A percentile compares a stretch with the other conserved stretches of the same genome.
Conservation (phyloP, 2,113 vertebrate species). For the Oryzias curvinotus region DNA sequence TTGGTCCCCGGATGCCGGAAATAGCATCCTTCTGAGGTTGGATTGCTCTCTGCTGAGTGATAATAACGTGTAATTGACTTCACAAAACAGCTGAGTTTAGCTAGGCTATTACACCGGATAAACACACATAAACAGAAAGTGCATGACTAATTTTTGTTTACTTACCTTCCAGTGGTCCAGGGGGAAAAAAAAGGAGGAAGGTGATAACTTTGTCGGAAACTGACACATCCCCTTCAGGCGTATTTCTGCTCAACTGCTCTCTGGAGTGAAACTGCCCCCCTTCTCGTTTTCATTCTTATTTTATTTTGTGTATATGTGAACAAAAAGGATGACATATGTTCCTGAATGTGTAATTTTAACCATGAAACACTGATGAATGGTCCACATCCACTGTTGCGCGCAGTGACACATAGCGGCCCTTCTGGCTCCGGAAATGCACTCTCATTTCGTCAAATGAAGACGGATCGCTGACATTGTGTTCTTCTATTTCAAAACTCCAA, state of each 20-base stretch:
- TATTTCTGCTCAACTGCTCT: conserved; percentile 43
- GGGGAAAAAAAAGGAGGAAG: conserved; percentile 11
- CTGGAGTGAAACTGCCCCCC: conserved; percentile 8
- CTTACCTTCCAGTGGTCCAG: not conserved
- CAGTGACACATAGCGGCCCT: conserved; percentile 27
- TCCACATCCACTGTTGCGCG: conserved; percentile 27
- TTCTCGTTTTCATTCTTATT: conserved; percentile 13
- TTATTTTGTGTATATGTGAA: conserved; percentile 17
- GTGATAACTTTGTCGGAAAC: conserved; percentile 24
- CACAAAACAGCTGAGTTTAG: conserved; percentile 28
- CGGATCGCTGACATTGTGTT: conserved; percentile 42
- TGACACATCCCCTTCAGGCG: conserved; percentile 35
- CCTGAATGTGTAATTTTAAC: conserved; percentile 43
- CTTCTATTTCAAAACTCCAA: conserved; percentile 39
- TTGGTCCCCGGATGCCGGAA: conserved; percentile 30
- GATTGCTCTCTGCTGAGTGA: conserved; percentile 21
- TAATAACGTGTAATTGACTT: conserved; percentile 50
- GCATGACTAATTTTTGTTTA: conserved; percentile 13
- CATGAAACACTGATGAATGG: conserved; percentile 63
- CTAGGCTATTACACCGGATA: not conserved
- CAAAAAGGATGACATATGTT: conserved; percentile 45
- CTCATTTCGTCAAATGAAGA: conserved; percentile 61
- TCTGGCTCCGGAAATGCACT: conserved; percentile 29
- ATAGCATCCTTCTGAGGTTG: conserved; percentile 47
- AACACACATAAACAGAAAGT: conserved; percentile 14